Base-by-base conservation (phyloP, 2,888 invertebrate genomes). In the Tinea semifulvella region DNA sequence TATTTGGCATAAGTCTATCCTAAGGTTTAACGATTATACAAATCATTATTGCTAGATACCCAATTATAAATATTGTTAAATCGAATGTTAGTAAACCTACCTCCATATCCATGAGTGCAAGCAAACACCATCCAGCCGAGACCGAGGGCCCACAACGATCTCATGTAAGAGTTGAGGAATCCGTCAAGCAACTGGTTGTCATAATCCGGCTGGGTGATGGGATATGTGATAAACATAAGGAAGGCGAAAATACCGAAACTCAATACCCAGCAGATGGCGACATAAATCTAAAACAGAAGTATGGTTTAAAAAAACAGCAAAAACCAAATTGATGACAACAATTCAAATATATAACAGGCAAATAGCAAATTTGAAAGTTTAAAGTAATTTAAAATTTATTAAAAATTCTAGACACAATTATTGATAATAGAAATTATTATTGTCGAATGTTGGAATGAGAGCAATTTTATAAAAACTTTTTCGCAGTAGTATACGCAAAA, bases 91-190 rank as follows among this genome's bases (percentile, higher is more conserved):
- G n/a, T n/a, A n/a, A n/a, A n/a, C n/a, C n/a, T n/a, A 79, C 80
- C 77, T 57, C 71, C 76, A 55, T 68, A 68, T 39, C 74, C 75
- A 46, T 63, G 56, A 2, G 54, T 50, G 42, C 77, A 77, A 2
- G 69, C 65, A 46, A 68, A 63, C n/a, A 75, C 63, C 10, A 81
- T 50, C 61, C 68, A 64, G 1, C 64, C 56, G 27, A 77, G 20
- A 10, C 57, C 63, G 1, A 61, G 22, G 1, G 65, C 63, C 79
- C 79, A 81, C 3, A 55, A 49, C 2, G 68, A 60, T 46, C 75
- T 55, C 16, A 63, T 55, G 17, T 74, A 61, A 1, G 70, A 66
- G 44, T 66, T 65, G 19, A 48, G 47, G 1, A 63, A 22, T 16
- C 48, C 56, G 20, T 58, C 56, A 19, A 55, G 17, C 0, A 50